Base-by-base conservation (phyloP, 2,888 invertebrate species). In the Lymantria monacha region DNA sequence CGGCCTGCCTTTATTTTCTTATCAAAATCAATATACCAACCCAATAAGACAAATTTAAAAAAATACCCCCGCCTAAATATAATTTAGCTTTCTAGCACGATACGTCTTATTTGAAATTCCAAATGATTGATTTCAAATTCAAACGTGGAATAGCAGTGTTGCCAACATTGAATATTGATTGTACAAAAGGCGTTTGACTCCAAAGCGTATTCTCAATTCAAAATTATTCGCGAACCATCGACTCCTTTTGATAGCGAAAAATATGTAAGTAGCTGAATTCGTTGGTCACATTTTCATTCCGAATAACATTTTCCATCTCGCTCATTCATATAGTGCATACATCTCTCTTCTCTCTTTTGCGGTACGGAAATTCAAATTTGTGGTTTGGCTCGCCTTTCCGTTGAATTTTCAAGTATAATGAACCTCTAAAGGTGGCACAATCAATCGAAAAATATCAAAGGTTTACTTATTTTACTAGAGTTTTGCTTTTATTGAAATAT, bases 131-230 rank as follows among this genome's bases (percentile, higher is more conserved):
- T 84, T 85, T 78, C 76, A 76, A 86, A 84, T 81, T 84, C 83
- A 78, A 83, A 80, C 72, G 76, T 74, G 67, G 67, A 76, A 70
- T 54, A 76, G 72, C 77, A 78, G 81, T 78, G 77, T 72, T 79
- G 83, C 79, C 86, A 87, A 86, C 89, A 87, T 87, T 84, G 90
- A 90, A 88, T 91, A 91, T 91, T 91, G 92, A 92, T 92, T 91
- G 91, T 81, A 87, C 91, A 91, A 92, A 92, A 91, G 91, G 88
- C 85, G 85, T 81, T 84, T 76, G 74, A 79, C 74, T 83, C 80
- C 83, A 82, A 84, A 91, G 91, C 92, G 91, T 92, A 92, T 92
- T 92, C 79, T 90, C 89, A 82, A 91, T 91, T 88, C 85, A 84
- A 89, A 90, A 88, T 88, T 87, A 90, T 91, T 91, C 89, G 70